phyloP scores from a whole-genome alignment of 2,888 invertebrate species.

The Amorpha juglandis region DNA sequence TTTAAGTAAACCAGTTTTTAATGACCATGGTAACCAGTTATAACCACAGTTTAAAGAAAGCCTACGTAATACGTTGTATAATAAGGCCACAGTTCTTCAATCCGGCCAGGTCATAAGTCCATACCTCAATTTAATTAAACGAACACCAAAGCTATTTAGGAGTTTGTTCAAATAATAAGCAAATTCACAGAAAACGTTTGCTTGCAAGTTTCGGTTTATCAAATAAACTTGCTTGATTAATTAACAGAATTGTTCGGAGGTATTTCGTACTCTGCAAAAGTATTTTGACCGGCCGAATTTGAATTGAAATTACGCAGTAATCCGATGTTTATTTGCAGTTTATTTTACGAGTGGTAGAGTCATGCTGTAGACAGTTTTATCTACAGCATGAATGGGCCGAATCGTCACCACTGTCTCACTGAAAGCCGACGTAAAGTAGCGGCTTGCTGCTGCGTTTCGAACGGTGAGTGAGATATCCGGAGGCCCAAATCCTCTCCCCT shows the following conservation, averaged over 20 bases:
- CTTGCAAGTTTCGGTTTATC: conserved; percentile 14
- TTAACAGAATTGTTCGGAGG: conserved; percentile 14
- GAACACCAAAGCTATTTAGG: conserved; percentile 7
- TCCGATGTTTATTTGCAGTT: not conserved
- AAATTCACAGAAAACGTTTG: conserved; percentile 14
- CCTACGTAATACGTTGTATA: too few relatives aligned
- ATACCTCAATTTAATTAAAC: conserved; percentile 9
- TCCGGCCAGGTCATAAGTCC: not conserved
- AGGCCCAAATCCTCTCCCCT: too few relatives aligned
- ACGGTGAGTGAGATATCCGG: too few relatives aligned
- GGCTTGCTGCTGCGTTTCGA: too few relatives aligned
- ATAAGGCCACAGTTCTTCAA: not conserved
- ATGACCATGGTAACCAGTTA: too few relatives aligned
- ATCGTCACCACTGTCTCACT: too few relatives aligned
- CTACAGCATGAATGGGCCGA: too few relatives aligned
- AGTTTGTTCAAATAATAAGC: conserved; percentile 10
- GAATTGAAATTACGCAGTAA: not conserved
- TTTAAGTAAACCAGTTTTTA: too few relatives aligned
- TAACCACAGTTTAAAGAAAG: too few relatives aligned
- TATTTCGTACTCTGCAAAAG: conserved; percentile 10
- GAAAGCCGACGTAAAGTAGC: too few relatives aligned
- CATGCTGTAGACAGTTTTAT: too few relatives aligned
- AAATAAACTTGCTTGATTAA: conserved; percentile 22
- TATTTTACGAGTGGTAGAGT: too few relatives aligned
- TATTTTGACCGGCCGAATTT: not conserved